A percentile compares a stretch with the other conserved stretches of the same genome.
phyloP scores from a whole-genome alignment of 2,888 invertebrate species.

The Cheilosia impressa region DNA sequence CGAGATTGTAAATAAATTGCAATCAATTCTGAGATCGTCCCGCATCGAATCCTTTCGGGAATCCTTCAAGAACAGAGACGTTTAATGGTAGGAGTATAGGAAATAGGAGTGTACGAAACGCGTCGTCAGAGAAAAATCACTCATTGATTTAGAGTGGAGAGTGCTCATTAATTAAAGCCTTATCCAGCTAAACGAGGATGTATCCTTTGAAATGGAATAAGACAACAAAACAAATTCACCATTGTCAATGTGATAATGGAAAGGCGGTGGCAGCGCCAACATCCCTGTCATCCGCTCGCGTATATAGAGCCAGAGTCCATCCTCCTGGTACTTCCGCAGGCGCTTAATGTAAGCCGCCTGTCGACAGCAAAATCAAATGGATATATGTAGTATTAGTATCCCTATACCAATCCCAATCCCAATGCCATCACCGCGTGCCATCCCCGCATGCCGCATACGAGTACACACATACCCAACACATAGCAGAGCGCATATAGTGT shows the following conservation, averaged over 20 bases:
- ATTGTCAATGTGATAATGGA: constrained; percentile 71
- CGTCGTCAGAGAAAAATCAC: constrained; percentile 57
- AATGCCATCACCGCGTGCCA: no score
- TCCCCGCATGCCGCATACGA: not conserved
- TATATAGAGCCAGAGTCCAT: not conserved
- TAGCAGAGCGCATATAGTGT: not conserved
- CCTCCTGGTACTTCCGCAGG: constrained; percentile 39
- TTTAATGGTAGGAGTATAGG: not conserved
- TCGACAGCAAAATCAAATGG: constrained; percentile 64
- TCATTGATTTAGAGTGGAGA: constrained; percentile 74
- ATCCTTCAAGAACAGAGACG: constrained; percentile 62
- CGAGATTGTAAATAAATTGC: constrained; percentile 74
- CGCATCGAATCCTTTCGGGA: constrained; percentile 49
- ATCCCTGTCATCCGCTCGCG: constrained; percentile 18
- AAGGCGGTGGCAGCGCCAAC: constrained; percentile 29
- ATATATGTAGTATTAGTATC: constrained; percentile 21
- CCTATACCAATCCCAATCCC: not conserved
- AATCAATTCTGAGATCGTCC: constrained; percentile 64
- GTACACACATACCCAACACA: constrained; percentile 1
- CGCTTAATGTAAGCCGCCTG: constrained; percentile 67
- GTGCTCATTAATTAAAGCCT: constrained; percentile 74
- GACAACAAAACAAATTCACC: constrained; percentile 69
- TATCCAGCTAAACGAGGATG: constrained; percentile 37
- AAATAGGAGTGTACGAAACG: not conserved
- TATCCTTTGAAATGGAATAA: constrained; percentile 62